These are phyloP conservation scores for Erebia palarica DNA, from an alignment of 2,888 invertebrate species.

Conservation along the genomic window DNA sequence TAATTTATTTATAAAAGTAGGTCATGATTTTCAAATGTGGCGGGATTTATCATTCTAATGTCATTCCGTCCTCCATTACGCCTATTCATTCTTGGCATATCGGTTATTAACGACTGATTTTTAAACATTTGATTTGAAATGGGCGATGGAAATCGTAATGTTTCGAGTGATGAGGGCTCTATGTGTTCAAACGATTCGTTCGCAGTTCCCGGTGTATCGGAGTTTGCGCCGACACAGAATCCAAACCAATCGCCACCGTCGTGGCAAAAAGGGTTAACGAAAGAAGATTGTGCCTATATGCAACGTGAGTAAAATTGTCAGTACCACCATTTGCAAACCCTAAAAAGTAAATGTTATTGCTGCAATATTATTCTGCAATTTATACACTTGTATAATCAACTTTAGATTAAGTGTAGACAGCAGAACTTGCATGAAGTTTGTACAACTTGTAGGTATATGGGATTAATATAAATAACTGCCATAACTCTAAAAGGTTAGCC, in stretches of 20 bases:
- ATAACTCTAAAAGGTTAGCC: too few relatives aligned
- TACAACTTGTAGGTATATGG: too few relatives aligned
- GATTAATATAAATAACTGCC: too few relatives aligned
- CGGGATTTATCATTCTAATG: conserved; percentile 65
- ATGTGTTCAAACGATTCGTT: conserved; percentile 65
- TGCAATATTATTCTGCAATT: too few relatives aligned
- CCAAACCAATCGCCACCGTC: conserved; percentile 83
- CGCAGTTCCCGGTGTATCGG: conserved; percentile 94
- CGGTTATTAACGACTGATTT: conserved; percentile 69
- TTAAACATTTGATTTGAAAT: conserved; percentile 65
- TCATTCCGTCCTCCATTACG: conserved; percentile 60
- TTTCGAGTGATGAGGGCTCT: conserved; percentile 57
- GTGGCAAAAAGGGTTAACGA: conserved; percentile 86
- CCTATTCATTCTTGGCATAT: conserved; percentile 51
- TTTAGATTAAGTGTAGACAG: too few relatives aligned
- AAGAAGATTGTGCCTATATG: conserved; percentile 88
- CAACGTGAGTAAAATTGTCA: conserved; percentile 84
- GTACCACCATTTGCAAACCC: neutral
- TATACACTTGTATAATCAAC: too few relatives aligned
- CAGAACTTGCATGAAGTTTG: too few relatives aligned
- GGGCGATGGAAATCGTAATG: conserved; percentile 59
- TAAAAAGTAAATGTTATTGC: too few relatives aligned
- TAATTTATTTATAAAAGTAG: conserved; percentile 25
- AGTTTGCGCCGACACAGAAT: conserved; percentile 87
- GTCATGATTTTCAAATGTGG: conserved; percentile 67